phyloP scores from a whole-genome alignment of 2,888 invertebrate species.

The Neoscelio sp. region DNA sequence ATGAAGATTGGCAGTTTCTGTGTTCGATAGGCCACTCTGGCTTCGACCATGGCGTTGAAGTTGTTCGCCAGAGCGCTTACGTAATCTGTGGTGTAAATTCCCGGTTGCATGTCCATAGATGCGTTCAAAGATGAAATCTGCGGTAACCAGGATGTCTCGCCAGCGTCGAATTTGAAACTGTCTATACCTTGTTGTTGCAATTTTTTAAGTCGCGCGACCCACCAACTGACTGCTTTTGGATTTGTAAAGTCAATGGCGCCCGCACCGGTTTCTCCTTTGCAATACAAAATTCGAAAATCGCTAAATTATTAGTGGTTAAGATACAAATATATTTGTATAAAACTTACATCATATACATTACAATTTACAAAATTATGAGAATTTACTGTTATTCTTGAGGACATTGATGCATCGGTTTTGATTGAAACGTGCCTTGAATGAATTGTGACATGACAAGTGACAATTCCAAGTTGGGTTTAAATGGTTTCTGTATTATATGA shows the following conservation, averaged over 20 bases:
- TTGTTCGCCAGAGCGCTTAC: conserved; percentile 84
- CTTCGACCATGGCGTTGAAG: conserved; percentile 88
- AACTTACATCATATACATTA: too few species aligned
- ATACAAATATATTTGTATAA: too few species aligned
- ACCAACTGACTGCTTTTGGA: conserved; percentile 86
- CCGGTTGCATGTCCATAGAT: conserved; percentile 85
- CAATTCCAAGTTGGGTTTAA: too few species aligned
- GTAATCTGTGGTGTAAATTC: conserved; percentile 85
- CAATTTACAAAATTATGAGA: too few species aligned
- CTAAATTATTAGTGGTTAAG: too few species aligned
- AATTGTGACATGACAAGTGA: too few species aligned
- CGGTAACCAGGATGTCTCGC: conserved; percentile 89
- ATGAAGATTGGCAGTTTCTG: conserved; percentile 89
- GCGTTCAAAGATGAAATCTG: conserved; percentile 86
- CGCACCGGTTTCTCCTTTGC: conserved; percentile 80
- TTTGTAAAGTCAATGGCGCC: conserved; percentile 91
- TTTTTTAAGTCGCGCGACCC: conserved; percentile 83
- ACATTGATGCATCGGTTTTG: too few species aligned
- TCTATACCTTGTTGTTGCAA: conserved; percentile 88
- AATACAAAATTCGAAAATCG: too few species aligned
- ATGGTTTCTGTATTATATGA: too few species aligned
- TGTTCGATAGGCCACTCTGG: conserved; percentile 88
- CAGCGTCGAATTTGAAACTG: conserved; percentile 93
- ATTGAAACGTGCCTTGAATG: too few species aligned
- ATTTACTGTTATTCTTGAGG: too few species aligned